A percentile compares a stretch with the other conserved stretches of the same genome.
Evolutionary conservation across 1,140 invertebrate species (phyloP).

Genomic region (Euborellia annulipes): DNA sequence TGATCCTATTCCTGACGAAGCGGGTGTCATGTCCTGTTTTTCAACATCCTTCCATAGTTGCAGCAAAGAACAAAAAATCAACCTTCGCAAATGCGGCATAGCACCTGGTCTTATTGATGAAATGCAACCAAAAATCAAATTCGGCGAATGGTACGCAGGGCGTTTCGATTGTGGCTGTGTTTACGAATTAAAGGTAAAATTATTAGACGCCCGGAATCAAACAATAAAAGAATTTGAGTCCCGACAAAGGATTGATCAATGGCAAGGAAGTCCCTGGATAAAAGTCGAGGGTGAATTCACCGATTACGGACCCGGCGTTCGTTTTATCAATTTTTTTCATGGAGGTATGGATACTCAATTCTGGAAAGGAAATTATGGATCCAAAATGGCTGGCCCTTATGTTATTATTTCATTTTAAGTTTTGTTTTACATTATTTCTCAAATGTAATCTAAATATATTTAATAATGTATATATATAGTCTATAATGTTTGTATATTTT

Average conservation of each 20-base stretch:
- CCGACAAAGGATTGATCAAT: background rate
- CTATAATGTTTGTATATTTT: too few species aligned
- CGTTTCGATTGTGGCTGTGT: slow-evolving; percentile 5
- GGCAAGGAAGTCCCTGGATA: background rate
- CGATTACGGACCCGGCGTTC: slow-evolving; percentile 17
- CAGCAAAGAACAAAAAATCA: slow-evolving; percentile 25
- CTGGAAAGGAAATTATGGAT: slow-evolving; percentile 51
- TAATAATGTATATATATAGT: too few species aligned
- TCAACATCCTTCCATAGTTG: slow-evolving; percentile 26
- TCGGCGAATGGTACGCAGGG: slow-evolving; percentile 2
- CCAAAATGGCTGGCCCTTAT: slow-evolving; percentile 50
- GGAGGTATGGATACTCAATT: slow-evolving; percentile 37
- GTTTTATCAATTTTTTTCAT: slow-evolving; percentile 28
- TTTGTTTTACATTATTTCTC: too few species aligned
- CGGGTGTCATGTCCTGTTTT: slow-evolving; percentile 22
- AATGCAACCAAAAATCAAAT: slow-evolving; percentile 23
- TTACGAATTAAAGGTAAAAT: background rate
- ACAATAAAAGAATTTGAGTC: background rate
- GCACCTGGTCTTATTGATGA: slow-evolving; percentile 23
- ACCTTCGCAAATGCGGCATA: slow-evolving; percentile 25
- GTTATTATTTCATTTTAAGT: too few species aligned
- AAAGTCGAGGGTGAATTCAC: background rate
- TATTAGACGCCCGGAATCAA: background rate
- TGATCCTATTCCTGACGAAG: slow-evolving; percentile 13
- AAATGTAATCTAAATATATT: too few species aligned